A percentile compares a stretch with the other conserved stretches of the same genome.
These are phyloP conservation scores for Callaeas wilsoni DNA, from an alignment of 2,113 vertebrate genomes.

Conservation along the genomic window DNA sequence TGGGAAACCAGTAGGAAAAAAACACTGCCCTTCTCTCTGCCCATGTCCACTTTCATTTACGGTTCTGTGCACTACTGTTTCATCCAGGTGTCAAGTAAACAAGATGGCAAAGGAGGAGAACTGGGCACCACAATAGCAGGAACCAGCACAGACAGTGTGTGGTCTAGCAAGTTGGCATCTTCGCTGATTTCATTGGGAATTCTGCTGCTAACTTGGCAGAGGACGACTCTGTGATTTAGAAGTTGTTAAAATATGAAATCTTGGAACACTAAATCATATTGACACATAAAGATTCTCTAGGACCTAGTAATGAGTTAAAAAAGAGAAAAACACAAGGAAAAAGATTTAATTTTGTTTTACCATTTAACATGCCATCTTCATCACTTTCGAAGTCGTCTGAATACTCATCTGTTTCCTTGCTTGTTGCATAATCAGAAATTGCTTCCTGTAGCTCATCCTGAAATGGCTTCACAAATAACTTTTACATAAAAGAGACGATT, in stretches of 20 bases:
- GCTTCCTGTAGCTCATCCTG: conserved; percentile 83
- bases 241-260: neutral
- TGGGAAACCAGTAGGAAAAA: neutral
- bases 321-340: neutral
- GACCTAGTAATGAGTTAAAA: neutral
- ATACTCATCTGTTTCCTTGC: conserved; percentile 68
- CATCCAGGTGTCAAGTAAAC: neutral
- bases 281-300: neutral
- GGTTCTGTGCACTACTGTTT: neutral
- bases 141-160: neutral
- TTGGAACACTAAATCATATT: neutral
- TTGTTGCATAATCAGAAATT: conserved; percentile 70
- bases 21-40: neutral
- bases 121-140: neutral
- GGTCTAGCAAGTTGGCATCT: neutral
- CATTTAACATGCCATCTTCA: conserved; percentile 59
- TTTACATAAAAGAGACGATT: neutral
- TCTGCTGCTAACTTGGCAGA: neutral
- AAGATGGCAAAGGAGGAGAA: neutral
- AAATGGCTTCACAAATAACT: conserved; percentile 44
- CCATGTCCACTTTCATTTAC: neutral
- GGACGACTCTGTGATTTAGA: neutral
- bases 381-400: conserved; percentile 83
- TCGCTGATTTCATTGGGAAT: neutral
- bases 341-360: neutral